Evolutionary conservation across 2,888 invertebrate species (phyloP).

Genomic region (Phymatocera aterrima): DNA sequence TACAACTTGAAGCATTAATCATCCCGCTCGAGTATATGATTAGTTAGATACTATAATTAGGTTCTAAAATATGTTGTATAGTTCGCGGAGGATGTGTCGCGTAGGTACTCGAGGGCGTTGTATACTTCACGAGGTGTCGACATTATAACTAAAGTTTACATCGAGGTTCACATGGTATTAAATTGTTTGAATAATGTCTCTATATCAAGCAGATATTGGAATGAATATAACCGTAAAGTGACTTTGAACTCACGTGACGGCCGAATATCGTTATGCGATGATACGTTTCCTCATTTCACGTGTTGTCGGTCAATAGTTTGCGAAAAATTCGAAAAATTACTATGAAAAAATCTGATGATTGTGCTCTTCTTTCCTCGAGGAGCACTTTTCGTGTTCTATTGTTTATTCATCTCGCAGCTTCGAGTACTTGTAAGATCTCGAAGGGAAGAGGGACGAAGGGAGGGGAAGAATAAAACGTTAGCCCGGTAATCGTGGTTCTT

Average conservation of each 20-base stretch:
- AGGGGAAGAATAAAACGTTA: slow-evolving; percentile 31
- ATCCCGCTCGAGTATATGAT: slow-evolving; percentile 16
- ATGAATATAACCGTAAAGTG: not conserved
- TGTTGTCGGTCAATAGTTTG: not conserved
- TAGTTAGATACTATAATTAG: slow-evolving; percentile 26
- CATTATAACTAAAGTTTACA: slow-evolving; percentile 15
- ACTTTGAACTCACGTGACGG: not conserved
- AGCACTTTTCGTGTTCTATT: slow-evolving; percentile 5
- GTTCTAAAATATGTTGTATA: slow-evolving; percentile 22
- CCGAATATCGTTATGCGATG: slow-evolving; percentile 1
- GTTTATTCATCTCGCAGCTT: slow-evolving; percentile 4
- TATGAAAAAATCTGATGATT: not conserved
- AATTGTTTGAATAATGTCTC: slow-evolving; percentile 26
- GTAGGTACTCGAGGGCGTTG: not conserved
- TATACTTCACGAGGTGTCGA: not conserved
- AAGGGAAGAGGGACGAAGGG: not conserved
- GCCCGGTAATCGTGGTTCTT: slow-evolving; percentile 35
- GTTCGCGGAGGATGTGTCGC: not conserved
- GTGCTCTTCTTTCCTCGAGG: not conserved
- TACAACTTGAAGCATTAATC: slow-evolving; percentile 26
- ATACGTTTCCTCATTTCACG: no score
- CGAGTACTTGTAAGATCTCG: not conserved
- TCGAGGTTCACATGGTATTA: no score
- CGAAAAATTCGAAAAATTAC: not conserved
- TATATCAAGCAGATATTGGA: not conserved